Conservation (phyloP, 2,797 vertebrate species). For the Botia almorhae region DNA sequence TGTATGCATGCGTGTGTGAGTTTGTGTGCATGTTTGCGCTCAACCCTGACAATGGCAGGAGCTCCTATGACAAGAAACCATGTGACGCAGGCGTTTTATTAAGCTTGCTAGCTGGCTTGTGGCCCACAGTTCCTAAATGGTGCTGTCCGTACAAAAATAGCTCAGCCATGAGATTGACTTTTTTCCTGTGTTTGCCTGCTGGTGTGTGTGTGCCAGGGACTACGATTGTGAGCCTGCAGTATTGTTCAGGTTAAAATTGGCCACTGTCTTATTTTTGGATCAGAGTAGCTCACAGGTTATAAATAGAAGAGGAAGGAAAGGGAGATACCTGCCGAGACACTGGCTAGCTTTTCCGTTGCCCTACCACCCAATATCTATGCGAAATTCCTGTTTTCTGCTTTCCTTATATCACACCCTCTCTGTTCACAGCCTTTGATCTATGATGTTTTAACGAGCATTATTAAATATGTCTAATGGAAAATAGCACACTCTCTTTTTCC, state of each 20-base stretch:
- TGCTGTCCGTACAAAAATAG: slow-evolving; percentile 79
- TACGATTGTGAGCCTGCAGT: slow-evolving; percentile 54
- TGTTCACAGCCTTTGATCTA: slow-evolving; percentile 44
- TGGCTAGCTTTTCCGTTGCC: slow-evolving; percentile 53
- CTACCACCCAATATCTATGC: slow-evolving; percentile 22
- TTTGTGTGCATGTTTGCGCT: slow-evolving; percentile 53
- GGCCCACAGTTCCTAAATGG: slow-evolving; percentile 80
- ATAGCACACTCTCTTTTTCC: background rate
- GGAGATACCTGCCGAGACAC: slow-evolving; percentile 61
- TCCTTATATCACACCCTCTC: slow-evolving; percentile 10
- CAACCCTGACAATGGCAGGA: slow-evolving; percentile 61
- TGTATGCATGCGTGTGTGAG: slow-evolving; percentile 63
- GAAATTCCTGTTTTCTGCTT: background rate
- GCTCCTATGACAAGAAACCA: slow-evolving; percentile 72
- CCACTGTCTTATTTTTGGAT: slow-evolving; percentile 80
- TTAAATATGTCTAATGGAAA: slow-evolving; percentile 14
- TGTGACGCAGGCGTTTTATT: slow-evolving; percentile 75
- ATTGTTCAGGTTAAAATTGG: slow-evolving; percentile 77
- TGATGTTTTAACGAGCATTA: slow-evolving; percentile 14
- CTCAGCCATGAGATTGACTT: slow-evolving; percentile 81
- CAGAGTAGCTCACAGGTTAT: slow-evolving; percentile 70
- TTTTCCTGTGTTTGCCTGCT: slow-evolving; percentile 58
- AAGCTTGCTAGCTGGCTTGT: slow-evolving; percentile 74
- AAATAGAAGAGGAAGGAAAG: slow-evolving; percentile 79
- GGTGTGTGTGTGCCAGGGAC: slow-evolving; percentile 47